Evolutionary conservation across 2,113 vertebrate genomes (phyloP).

Genomic region (Ptychochromis oligacanthus): DNA sequence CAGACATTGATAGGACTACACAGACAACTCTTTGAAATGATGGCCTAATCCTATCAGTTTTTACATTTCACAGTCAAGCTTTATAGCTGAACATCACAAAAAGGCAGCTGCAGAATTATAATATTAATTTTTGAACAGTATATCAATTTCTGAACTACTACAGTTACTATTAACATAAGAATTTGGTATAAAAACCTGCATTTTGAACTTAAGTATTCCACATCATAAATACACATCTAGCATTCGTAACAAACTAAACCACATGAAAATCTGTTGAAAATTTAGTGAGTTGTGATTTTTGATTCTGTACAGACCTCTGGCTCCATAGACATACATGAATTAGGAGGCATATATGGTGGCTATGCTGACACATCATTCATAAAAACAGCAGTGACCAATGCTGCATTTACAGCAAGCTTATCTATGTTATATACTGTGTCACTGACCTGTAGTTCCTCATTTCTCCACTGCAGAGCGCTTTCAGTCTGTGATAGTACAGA

Average conservation of each 20-base stretch:
- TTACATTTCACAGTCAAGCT: no score
- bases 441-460: conserved; percentile 73
- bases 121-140: background rate
- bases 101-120: background rate
- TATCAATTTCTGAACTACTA: background rate
- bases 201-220: background rate
- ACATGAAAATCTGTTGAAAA: background rate
- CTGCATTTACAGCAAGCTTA: background rate
- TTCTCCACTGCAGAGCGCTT: conserved; percentile 66
- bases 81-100: background rate
- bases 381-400: background rate
- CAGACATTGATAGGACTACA: background rate
- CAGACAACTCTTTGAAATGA: background rate
- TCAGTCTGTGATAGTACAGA: conserved; percentile 70
- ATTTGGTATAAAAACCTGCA: background rate
- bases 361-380: background rate
- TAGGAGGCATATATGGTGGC: background rate
- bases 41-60: background rate
- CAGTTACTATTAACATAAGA: no score
- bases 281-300: no score
- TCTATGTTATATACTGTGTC: background rate
- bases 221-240: background rate
- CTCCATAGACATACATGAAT: background rate
- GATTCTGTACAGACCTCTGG: no score
- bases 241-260: background rate